These are phyloP conservation scores for Holothuria glaberrima DNA, from an alignment of 35 echinoderm and acorn worm genomes.

Conservation along the genomic window DNA sequence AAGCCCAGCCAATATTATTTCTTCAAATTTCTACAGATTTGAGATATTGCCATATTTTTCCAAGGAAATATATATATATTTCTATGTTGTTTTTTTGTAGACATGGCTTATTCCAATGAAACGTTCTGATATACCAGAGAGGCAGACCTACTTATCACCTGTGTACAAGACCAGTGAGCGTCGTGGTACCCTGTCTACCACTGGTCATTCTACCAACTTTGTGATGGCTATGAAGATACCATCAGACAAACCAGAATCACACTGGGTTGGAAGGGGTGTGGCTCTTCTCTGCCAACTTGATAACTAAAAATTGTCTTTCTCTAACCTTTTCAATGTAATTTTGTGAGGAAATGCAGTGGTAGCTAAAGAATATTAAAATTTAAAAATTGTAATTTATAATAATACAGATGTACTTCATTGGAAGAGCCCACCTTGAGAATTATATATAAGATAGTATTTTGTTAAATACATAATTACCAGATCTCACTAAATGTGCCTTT, in stretches of 20 bases:
- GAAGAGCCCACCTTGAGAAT: no score
- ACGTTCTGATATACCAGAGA: conserved; percentile 72
- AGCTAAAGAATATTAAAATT: no score
- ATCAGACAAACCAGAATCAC: conserved; percentile 78
- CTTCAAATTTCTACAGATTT: no score
- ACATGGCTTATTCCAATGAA: conserved; percentile 93
- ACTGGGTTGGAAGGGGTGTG: conserved; percentile 92
- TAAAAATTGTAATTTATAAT: no score
- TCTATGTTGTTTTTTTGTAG: conserved; percentile 46
- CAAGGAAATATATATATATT: background rate
- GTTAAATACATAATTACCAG: no score
- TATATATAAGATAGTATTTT: no score
- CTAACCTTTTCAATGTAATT: no score
- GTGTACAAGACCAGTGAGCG: conserved; percentile 98
- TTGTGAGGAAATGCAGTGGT: no score
- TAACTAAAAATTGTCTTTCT: conserved; percentile 54
- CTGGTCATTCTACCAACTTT: conserved; percentile 98
- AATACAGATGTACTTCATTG: no score
- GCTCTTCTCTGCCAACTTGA: conserved; percentile 94
- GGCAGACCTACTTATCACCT: conserved; percentile 76
- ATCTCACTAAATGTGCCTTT: no score
- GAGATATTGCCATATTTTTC: no score
- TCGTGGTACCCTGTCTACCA: conserved; percentile 91
- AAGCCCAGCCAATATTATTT: no score
- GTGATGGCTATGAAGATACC: conserved; percentile 89